Evolutionary conservation across 2,113 vertebrate genomes (phyloP), one percentile per base, ranked within the genome.

Genomic region (Cettia cetti): DNA sequence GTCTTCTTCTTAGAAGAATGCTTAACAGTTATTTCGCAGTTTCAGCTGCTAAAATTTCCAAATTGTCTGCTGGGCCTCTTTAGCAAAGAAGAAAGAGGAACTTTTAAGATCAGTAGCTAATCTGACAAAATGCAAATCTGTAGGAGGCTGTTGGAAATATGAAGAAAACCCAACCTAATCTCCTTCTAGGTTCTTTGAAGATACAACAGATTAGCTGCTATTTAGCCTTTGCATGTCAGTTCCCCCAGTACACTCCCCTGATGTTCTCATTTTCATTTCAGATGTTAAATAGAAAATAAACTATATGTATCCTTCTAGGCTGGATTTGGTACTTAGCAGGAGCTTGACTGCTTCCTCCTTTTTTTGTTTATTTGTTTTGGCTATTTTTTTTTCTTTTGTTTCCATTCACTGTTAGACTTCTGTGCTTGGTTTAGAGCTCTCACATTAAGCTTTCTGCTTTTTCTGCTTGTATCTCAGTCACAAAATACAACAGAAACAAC

Each of bases 61-160:
- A 23, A 26, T 86, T 64, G 19, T 75, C 76, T 64, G 31, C 49
- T 78, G 56, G 18, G 35, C 44, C 37, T 92, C n/a, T 28, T 86
- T 71, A 79, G 52, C 13, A 33, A 44, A 83, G 87, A 63, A 44
- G 28, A 64, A 61, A 37, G 63, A 71, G 52, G 9, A 37, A 37
- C 39, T 95, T 84, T 35, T 64, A 90, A 75, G 60, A 15, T 90
- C 31, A 39, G 72, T 12, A 86, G 44, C 72, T 88, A 83, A 83
- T 84, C 57, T 92, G 82, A 39, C 60, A 87, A 90, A 95, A 92
- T 60, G 72, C 72, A 81, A 23, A 90, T 94, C 39, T 68, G 44
- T 78, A 68, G 82, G 76, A 94, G 82, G 49, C 60, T 81, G 68
- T 53, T 92, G 66, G 79, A 93, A 90, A 88, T 68, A 35, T 30